A percentile compares a stretch with the other conserved stretches of the same genome.
Conservation (phyloP, 1,140 invertebrate genomes). For the Papilio dardanus region DNA sequence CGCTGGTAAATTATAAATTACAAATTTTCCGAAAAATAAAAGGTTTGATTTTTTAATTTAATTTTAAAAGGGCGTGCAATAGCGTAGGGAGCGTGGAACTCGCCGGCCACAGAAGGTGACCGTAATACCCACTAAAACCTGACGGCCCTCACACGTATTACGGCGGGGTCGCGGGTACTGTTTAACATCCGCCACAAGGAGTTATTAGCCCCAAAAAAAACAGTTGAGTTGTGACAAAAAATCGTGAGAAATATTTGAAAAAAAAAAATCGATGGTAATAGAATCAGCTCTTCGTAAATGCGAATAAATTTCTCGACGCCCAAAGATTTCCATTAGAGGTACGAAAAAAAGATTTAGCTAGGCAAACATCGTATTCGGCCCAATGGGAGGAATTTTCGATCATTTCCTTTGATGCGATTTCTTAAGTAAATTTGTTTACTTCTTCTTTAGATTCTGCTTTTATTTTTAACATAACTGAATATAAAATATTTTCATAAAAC, state of each 20-base stretch:
- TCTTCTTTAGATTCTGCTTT: constrained; percentile 29
- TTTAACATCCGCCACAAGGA: background rate
- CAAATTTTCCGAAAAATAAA: too few relatives aligned
- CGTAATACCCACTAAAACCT: too few relatives aligned
- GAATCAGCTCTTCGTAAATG: constrained; percentile 32
- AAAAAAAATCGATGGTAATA: constrained; percentile 24
- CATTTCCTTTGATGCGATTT: constrained; percentile 36
- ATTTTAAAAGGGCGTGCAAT: too few relatives aligned
- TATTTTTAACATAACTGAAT: background rate
- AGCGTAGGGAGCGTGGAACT: too few relatives aligned
- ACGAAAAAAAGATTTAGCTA: constrained; percentile 35
- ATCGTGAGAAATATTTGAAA: constrained; percentile 1
- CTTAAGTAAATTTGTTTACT: constrained; percentile 38
- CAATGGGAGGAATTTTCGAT: constrained; percentile 28
- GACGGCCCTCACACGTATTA: too few relatives aligned
- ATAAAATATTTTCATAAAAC: background rate
- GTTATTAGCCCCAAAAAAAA: background rate
- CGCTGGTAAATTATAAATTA: too few relatives aligned
- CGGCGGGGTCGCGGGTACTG: too few relatives aligned
- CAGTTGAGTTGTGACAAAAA: background rate
- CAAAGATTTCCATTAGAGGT: constrained; percentile 37
- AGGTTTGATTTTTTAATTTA: too few relatives aligned
- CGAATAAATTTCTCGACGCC: constrained; percentile 37
- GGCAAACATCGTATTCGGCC: constrained; percentile 29
- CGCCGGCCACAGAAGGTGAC: too few relatives aligned